A percentile compares a stretch with the other conserved stretches of the same genome.
phyloP scores from a whole-genome alignment of 2,888 invertebrate genomes.

The Troglohyphantes excavatus region DNA sequence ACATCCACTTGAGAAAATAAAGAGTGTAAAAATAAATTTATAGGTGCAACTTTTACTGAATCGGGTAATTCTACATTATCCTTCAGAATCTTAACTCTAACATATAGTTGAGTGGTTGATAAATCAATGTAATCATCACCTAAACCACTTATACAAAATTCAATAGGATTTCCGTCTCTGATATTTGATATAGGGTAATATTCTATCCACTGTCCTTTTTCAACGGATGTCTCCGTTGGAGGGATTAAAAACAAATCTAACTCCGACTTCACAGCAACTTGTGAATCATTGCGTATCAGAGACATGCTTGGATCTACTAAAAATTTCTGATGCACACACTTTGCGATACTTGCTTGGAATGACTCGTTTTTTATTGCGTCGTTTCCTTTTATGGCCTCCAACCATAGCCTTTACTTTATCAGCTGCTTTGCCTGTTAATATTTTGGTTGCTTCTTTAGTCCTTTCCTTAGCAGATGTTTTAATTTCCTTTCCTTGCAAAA shows the following conservation, averaged over 20 bases:
- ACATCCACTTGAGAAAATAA: slow-evolving; percentile 58
- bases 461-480: neutral
- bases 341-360: neutral
- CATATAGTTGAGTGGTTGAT: slow-evolving; percentile 3
- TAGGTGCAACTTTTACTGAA: slow-evolving; percentile 19
- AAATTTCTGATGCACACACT: slow-evolving; percentile 24
- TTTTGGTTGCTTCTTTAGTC: neutral
- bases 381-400: slow-evolving; percentile 31
- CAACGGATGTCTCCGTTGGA: neutral
- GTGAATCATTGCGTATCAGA: slow-evolving; percentile 22
- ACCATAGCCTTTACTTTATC: slow-evolving; percentile 10
- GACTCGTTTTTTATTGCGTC: slow-evolving; percentile 3
- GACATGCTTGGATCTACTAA: neutral
- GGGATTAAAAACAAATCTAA: slow-evolving; percentile 32
- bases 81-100: slow-evolving; percentile 60
- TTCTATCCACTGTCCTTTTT: slow-evolving; percentile 50
- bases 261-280: slow-evolving; percentile 28
- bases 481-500: slow-evolving; percentile 27
- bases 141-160: slow-evolving; percentile 49
- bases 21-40: slow-evolving; percentile 57
- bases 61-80: neutral
- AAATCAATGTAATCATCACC: slow-evolving; percentile 56
- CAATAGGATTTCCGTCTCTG: slow-evolving; percentile 38
- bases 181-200: slow-evolving; percentile 51
- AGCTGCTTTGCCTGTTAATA: slow-evolving; percentile 6